Evolutionary conservation across 2,797 vertebrate species (phyloP), one percentile per base, ranked within the genome.

Genomic region (Artibeus lituratus): DNA sequence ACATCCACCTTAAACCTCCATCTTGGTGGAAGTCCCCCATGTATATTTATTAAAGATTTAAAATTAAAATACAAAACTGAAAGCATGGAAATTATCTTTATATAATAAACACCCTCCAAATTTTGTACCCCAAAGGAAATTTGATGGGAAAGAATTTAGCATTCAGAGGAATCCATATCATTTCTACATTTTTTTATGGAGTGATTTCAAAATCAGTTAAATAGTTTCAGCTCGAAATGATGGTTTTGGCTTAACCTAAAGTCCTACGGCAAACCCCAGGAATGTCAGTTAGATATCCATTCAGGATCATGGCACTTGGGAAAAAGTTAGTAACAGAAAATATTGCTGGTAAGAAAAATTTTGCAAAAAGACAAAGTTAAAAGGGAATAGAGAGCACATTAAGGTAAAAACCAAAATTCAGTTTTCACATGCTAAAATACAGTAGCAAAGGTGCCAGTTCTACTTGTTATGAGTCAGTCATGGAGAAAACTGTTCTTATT

Each of bases 31-130:
- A n/a, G n/a, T n/a, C n/a, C n/a, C n/a, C n/a, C 35, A 0, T 87
- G 35, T 53, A 74, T 62, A 73, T 72, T 73, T 92, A 90, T 76
- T 91, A 82, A 59, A 44, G 55, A 35, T 82, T 80, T 93, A 84
- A 94, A 91, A 69, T 69, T 65, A 95, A 85, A 85, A 91, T 53
- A 70, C 32, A 51, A 92, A 94, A 59, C 84, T 69, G 51, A 94
- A 90, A 67, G 74, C 87, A 24, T 85, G 47, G 42, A 65, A 85
- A 49, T 76, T 62, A 35, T 65, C 12, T 87, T 73, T 73, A 22
- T 78, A 24, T 84, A 51, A 49, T 69, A 14, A 65, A 89, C 77
- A 57, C 14, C 42, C 32, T 65, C 70, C 37, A 32, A 51, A 55
- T 57, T 87, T 91, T 89, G 2, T 80, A 74, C 19, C 3, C 5